Evolutionary conservation across 2,113 vertebrate species (phyloP).

Genomic region (Gymnobelideus leadbeateri): DNA sequence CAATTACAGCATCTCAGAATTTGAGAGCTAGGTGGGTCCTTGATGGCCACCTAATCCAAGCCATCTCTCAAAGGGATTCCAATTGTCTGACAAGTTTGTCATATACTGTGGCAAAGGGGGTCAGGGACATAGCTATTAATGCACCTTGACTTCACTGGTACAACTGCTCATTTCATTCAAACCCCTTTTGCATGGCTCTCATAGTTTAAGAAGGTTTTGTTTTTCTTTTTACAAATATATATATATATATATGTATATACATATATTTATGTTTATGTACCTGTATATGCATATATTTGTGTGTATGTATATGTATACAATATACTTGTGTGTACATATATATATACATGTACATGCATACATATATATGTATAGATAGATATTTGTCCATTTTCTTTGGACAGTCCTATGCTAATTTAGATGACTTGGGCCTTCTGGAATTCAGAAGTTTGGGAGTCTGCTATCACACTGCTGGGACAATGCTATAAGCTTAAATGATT

Average conservation of each 20-base stretch:
- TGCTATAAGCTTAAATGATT: neutral
- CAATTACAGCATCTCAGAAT: neutral
- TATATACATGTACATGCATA: no score
- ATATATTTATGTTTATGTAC: no score
- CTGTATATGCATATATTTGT: no score
- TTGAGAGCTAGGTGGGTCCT: conserved; percentile 22
- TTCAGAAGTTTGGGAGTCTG: neutral
- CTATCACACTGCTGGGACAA: neutral
- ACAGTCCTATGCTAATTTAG: neutral
- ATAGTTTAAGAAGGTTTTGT: neutral
- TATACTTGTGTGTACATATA: no score
- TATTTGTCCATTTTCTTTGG: neutral
- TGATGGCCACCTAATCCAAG: conserved; percentile 15
- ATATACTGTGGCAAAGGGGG: neutral
- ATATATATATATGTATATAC: no score
- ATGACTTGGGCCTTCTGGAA: neutral
- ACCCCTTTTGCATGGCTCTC: neutral
- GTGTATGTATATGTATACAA: no score
- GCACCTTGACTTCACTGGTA: neutral
- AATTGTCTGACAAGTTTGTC: neutral
- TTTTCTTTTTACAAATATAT: neutral
- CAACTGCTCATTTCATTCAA: neutral
- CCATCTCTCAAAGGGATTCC: neutral
- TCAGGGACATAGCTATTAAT: neutral
- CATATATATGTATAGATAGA: no score